Evolutionary conservation across 2,797 vertebrate species (phyloP).

Genomic region (Leuciscus waleckii): DNA sequence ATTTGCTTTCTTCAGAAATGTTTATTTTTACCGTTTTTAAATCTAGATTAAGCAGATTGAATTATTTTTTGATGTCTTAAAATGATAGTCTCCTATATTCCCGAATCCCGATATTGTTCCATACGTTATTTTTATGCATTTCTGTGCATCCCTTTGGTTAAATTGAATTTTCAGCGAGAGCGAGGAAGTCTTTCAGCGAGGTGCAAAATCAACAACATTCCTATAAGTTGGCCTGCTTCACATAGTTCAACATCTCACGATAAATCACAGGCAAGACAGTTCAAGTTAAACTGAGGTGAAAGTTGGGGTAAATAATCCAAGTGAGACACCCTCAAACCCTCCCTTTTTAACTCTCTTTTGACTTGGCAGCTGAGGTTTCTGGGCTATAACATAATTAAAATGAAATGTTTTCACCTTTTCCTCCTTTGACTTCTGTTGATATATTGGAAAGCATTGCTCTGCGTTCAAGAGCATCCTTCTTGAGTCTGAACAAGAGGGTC

Average conservation of each 20-base stretch:
- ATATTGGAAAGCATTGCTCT: conserved; percentile 6
- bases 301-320: conserved; percentile 59
- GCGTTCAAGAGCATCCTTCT: neutral
- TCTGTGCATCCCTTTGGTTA: conserved; percentile 15
- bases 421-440: conserved; percentile 12
- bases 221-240: conserved; percentile 56
- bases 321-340: conserved; percentile 43
- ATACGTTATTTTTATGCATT: neutral
- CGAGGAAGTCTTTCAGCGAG: conserved; percentile 47
- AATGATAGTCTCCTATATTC: neutral
- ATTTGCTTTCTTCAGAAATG: neutral
- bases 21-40: neutral
- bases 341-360: conserved; percentile 36
- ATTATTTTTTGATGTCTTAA: neutral
- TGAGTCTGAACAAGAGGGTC: neutral
- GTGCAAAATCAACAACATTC: conserved; percentile 62
- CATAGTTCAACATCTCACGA: conserved; percentile 50
- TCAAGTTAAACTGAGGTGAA: conserved; percentile 62
- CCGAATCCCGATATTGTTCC: neutral
- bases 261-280: conserved; percentile 60
- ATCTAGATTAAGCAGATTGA: neutral
- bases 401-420: conserved; percentile 14
- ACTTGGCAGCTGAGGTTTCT: conserved; percentile 33
- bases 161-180: conserved; percentile 30
- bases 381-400: conserved; percentile 22